Conservation (phyloP, 2,888 invertebrate genomes). For the Caradrina kadenii region DNA sequence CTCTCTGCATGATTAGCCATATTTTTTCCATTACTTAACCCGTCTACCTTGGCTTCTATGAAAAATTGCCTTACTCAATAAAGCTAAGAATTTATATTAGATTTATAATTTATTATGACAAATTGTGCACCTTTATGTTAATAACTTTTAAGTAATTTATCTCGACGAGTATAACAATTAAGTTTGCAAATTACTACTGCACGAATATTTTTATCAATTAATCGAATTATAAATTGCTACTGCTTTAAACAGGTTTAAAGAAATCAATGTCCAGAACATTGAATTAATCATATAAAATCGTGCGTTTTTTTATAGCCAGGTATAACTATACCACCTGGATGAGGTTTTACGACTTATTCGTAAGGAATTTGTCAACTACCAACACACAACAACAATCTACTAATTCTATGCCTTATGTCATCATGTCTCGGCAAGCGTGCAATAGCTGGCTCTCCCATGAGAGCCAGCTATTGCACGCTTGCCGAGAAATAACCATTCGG, state of each 20-base stretch:
- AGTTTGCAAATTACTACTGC: constrained; percentile 7
- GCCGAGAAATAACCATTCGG: too few species aligned
- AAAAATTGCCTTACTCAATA: constrained; percentile 25
- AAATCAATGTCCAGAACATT: background rate
- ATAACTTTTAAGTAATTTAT: constrained; percentile 18
- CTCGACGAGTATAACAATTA: background rate
- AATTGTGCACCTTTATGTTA: constrained; percentile 15
- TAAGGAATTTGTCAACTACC: too few species aligned
- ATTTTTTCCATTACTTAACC: constrained; percentile 23
- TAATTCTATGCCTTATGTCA: too few species aligned
- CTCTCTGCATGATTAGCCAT: constrained; percentile 21
- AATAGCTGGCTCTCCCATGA: too few species aligned
- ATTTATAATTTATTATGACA: constrained; percentile 39
- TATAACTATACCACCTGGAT: too few species aligned
- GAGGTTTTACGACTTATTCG: too few species aligned
- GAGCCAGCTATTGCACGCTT: too few species aligned
- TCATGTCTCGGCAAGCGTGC: too few species aligned
- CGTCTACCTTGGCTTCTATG: constrained; percentile 40
- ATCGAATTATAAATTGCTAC: constrained; percentile 18
- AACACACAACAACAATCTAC: too few species aligned
- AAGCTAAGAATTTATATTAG: constrained; percentile 40
- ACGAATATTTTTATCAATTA: constrained; percentile 13
- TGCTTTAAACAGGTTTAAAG: background rate
- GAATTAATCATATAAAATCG: background rate
- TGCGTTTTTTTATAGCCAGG: background rate